A percentile compares a stretch with the other conserved stretches of the same genome.
Conservation (phyloP, 2,113 vertebrate genomes). For the Amazona vittata region DNA sequence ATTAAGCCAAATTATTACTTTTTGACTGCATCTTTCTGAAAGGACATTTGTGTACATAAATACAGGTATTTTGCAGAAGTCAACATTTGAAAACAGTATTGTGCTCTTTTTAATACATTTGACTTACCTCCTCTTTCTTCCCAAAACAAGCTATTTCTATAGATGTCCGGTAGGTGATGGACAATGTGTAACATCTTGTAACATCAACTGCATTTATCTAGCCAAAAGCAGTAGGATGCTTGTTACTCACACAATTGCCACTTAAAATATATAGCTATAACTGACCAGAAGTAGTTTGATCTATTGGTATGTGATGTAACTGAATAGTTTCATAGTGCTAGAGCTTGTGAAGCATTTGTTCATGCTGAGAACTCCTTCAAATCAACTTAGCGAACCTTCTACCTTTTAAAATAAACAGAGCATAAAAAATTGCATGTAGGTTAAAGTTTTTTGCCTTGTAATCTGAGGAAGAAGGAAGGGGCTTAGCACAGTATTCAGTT, state of each 20-base stretch:
- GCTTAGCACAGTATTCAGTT: background rate
- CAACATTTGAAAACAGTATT: background rate
- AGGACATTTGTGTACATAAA: background rate
- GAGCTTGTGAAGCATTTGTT: background rate
- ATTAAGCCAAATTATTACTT: background rate
- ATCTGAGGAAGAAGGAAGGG: background rate
- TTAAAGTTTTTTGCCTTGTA: background rate
- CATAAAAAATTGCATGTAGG: background rate
- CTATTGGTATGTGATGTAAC: background rate
- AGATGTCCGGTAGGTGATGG: background rate
- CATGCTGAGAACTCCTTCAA: background rate
- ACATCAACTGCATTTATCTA: background rate
- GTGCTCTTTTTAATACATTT: background rate
- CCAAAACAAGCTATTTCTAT: background rate
- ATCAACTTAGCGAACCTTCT: background rate
- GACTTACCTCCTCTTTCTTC: background rate
- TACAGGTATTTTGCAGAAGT: background rate
- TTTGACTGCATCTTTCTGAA: background rate
- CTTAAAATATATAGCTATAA: background rate
- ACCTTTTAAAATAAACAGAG: constrained; percentile 5
- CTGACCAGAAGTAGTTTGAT: background rate
- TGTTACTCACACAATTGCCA: background rate
- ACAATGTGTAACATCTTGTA: background rate
- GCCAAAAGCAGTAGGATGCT: background rate
- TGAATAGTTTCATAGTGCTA: background rate